phyloP scores from a whole-genome alignment of 2,888 invertebrate species.

The Phorcus lineatus region DNA sequence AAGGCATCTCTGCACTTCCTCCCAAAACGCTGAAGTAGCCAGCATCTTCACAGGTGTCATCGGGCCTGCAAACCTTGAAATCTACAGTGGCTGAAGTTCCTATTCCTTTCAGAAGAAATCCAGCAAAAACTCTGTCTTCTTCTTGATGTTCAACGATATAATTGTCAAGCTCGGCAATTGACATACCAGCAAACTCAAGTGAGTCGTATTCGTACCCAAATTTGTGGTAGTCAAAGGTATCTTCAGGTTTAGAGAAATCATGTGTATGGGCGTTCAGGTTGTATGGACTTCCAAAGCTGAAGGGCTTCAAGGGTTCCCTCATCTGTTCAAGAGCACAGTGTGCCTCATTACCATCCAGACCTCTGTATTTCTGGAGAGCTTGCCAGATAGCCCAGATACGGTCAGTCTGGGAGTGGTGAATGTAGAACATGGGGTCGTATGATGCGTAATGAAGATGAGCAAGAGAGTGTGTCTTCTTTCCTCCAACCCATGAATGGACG shows the following conservation, averaged over 20 bases:
- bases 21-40: conserved; percentile 46
- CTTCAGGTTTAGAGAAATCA: conserved; percentile 42
- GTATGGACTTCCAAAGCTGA: conserved; percentile 49
- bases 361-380: conserved; percentile 41
- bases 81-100: conserved; percentile 38
- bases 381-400: conserved; percentile 50
- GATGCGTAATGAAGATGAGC: conserved; percentile 47
- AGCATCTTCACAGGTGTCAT: conserved; percentile 34
- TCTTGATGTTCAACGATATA: conserved; percentile 37
- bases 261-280: conserved; percentile 43
- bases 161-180: conserved; percentile 41
- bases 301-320: conserved; percentile 44
- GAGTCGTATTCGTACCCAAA: conserved; percentile 43
- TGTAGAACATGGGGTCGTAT: conserved; percentile 46
- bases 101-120: conserved; percentile 45
- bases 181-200: conserved; percentile 47
- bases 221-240: conserved; percentile 42
- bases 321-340: conserved; percentile 49
- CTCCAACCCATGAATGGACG: conserved; percentile 45
- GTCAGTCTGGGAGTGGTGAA: conserved; percentile 49
- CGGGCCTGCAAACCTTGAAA: conserved; percentile 33
- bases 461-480: conserved; percentile 39
- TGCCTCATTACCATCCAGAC: conserved; percentile 41
- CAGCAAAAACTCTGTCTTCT: conserved; percentile 43
- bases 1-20: conserved; percentile 44